Base-by-base conservation (phyloP, 2,113 vertebrate genomes). In the Austrofundulus limnaeus region DNA sequence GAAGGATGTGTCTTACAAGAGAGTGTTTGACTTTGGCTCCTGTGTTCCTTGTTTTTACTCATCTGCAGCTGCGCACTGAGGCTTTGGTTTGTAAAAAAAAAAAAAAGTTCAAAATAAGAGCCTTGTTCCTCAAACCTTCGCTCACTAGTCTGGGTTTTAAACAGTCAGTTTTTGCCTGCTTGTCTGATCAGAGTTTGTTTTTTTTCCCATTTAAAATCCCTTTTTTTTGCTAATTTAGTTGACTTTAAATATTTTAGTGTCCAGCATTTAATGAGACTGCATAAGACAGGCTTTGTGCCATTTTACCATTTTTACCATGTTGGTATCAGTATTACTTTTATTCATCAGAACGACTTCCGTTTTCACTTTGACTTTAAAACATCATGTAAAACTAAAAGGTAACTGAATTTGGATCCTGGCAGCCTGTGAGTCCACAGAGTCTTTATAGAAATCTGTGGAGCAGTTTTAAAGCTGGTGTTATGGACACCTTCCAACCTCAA, bases 81-180 rank as follows among this genome's bases (percentile, higher is more conserved):
- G 25, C 48, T 61, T 76, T 3, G 59, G 84, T 83, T 78, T 66
- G 70, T 28, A 19, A 13, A 19, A 15, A 21, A 23, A 24, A 50
- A 10, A 57, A 80, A 68, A 69, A 81, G 81, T 84, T 87, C 84
- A 85, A 89, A 85, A 88, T 86, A 82, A 83, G 64, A 80, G 53
- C 56, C 21, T 46, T 53, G 57, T 49, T 76, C 67, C 61, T 64
- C 83, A 83, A 78, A 78, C 86, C 84, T 86, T 77, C 80, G 83
- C 73, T 87, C 87, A 82, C 54, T 79, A 48, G 15, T 51, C 61
- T 38, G 82, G 67, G 11, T 77, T 80, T 68, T 34, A 70, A 68
- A 53, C 73, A 66, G 63, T 64, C 58, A 54, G 49, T 28, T 61
- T 78, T 52, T 41, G 21, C 19, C 23, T 54, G 51, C 58, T 72